phyloP scores from a whole-genome alignment of 2,113 vertebrate genomes.

The Geococcyx californianus region DNA sequence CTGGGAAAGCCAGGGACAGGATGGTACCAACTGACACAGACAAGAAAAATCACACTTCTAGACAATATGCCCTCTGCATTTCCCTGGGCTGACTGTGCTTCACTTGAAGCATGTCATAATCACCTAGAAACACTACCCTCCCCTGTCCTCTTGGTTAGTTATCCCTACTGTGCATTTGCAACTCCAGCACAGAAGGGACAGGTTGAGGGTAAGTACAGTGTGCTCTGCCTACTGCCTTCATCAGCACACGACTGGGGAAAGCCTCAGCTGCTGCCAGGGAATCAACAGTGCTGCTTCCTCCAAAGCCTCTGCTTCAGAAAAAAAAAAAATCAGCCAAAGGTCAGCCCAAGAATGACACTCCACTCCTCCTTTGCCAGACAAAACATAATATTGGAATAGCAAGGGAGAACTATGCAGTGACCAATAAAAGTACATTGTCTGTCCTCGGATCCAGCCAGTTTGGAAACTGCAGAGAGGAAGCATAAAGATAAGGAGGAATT shows the following conservation, averaged over 20 bases:
- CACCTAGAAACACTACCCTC: background rate
- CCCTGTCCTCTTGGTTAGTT: background rate
- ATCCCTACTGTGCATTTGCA: background rate
- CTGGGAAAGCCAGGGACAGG: background rate
- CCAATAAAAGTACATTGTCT: background rate
- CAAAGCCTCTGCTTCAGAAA: background rate
- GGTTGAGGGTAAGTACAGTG: background rate
- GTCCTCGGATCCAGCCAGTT: background rate
- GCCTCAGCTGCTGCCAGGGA: background rate
- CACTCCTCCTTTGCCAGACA: background rate
- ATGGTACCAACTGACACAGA: background rate
- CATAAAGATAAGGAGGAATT: background rate
- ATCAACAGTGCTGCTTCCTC: background rate
- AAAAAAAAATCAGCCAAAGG: rapidly evolving
- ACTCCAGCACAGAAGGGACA: background rate
- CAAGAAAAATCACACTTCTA: background rate
- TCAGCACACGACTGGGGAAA: background rate
- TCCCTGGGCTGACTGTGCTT: background rate
- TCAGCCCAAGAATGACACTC: background rate
- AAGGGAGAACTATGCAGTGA: background rate
- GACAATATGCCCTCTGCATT: background rate
- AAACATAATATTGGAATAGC: background rate
- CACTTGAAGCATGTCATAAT: background rate
- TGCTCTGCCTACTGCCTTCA: background rate
- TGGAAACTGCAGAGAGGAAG: background rate